Conservation (phyloP, 1,140 invertebrate genomes). For the Tetragnatha versicolor region DNA sequence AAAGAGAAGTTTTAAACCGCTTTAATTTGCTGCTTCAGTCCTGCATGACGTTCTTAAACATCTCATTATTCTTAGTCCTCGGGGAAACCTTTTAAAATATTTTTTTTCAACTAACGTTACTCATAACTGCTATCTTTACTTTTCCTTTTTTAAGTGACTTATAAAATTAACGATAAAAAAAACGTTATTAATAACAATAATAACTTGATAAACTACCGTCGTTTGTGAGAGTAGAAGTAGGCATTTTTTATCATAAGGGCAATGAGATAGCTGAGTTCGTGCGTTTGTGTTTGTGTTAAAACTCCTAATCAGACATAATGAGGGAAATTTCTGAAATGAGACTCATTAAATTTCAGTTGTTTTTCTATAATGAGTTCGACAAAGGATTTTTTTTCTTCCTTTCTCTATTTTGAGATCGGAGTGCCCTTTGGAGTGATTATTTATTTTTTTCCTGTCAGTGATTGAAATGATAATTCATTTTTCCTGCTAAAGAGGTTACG, state of each 20-base stretch:
- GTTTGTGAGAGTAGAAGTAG: too few species aligned
- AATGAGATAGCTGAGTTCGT: conserved; percentile 4
- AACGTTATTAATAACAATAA: background rate
- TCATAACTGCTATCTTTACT: conserved; percentile 10
- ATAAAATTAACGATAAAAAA: background rate
- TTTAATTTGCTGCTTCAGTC: too few species aligned
- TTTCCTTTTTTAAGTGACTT: background rate
- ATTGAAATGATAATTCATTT: too few species aligned
- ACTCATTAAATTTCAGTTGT: conserved; percentile 25
- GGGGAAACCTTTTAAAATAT: too few species aligned
- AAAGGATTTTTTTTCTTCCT: conserved; percentile 7
- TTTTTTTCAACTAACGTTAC: background rate
- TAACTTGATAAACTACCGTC: background rate
- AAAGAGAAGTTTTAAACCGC: too few species aligned
- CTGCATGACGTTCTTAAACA: too few species aligned
- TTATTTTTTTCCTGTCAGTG: background rate
- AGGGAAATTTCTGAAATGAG: conserved; percentile 13
- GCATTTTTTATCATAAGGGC: background rate
- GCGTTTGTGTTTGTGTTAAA: conserved; percentile 26
- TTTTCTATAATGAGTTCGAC: conserved; percentile 4
- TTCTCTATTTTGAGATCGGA: background rate
- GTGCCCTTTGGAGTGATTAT: background rate
- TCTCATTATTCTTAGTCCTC: background rate
- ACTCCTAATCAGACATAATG: conserved; percentile 9
- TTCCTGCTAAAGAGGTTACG: too few species aligned